Evolutionary conservation across 2,113 vertebrate species (phyloP).

Genomic region (Lasiurus cinereus): DNA sequence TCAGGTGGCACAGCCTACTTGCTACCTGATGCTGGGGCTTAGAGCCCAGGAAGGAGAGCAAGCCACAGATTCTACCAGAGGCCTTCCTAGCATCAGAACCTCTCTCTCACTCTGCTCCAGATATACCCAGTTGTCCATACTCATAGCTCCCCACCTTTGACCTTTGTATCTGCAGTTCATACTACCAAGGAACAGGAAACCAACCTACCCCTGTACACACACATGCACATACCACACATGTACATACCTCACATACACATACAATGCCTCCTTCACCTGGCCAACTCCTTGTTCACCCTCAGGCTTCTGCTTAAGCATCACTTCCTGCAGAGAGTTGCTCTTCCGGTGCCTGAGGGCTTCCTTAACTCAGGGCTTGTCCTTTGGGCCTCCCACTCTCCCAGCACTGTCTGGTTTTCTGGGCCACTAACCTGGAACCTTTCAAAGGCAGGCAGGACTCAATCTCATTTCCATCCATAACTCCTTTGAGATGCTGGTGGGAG

Average conservation of each 20-base stretch:
- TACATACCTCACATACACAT: background rate
- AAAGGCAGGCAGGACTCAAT: background rate
- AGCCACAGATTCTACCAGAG: background rate
- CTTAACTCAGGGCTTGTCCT: background rate
- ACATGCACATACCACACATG: background rate
- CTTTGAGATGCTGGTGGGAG: background rate
- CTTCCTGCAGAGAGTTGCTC: background rate
- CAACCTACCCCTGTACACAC: background rate
- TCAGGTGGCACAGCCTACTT: background rate
- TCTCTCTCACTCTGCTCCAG: background rate
- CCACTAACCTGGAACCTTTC: background rate
- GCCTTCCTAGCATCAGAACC: background rate
- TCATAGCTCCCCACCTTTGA: background rate
- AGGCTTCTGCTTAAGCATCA: background rate
- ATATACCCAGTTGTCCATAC: too few species aligned
- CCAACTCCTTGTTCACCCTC: background rate
- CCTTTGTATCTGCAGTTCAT: background rate
- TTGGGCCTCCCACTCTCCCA: background rate
- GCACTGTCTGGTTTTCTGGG: background rate
- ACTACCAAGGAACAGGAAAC: background rate
- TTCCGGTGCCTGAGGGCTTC: background rate
- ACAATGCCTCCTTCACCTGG: rapidly evolving
- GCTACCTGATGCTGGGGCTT: background rate
- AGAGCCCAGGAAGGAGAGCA: background rate
- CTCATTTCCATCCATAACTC: background rate